These are phyloP conservation scores for Phoeniculus purpureus DNA, from an alignment of 2,797 vertebrate genomes.

Conservation along the genomic window DNA sequence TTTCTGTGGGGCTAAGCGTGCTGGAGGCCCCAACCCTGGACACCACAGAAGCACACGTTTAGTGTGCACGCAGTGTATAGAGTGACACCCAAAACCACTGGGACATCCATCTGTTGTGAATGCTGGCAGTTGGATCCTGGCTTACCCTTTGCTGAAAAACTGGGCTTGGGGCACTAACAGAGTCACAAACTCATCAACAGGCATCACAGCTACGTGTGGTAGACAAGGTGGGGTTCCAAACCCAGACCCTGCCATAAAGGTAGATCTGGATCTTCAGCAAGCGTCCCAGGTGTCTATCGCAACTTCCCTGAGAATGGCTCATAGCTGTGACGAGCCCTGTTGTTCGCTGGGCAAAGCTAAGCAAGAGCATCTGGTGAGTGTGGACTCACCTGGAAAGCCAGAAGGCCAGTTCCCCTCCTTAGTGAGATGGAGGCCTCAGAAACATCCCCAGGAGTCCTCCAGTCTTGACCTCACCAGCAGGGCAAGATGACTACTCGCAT, in stretches of 20 bases:
- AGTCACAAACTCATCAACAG: not conserved
- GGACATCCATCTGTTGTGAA: not conserved
- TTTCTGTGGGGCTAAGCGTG: not conserved
- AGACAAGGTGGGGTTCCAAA: not conserved
- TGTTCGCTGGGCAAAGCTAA: not conserved
- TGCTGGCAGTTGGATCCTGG: not conserved
- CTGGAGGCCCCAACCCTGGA: not conserved
- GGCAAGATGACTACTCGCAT: rapidly evolving
- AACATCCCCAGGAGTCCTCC: not conserved
- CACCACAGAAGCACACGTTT: not conserved
- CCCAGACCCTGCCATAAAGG: not conserved
- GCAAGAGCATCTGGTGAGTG: not conserved
- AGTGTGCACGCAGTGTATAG: rapidly evolving
- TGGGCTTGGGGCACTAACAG: not conserved
- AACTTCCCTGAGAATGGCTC: not conserved
- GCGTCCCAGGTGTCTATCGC: not conserved
- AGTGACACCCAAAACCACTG: not conserved
- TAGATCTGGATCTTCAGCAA: not conserved
- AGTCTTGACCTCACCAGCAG: not conserved
- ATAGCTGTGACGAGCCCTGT: rapidly evolving
- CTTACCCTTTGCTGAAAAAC: not conserved
- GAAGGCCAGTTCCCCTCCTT: not conserved
- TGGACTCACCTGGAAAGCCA: not conserved
- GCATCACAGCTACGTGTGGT: not conserved
- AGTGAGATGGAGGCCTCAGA: not conserved